Percentiles rank a stretch among this genome's conserved stretches.
Evolutionary conservation across 92 coral and sea anemone genomes (phyloP).

Genomic region (Paramuricea clavata): DNA sequence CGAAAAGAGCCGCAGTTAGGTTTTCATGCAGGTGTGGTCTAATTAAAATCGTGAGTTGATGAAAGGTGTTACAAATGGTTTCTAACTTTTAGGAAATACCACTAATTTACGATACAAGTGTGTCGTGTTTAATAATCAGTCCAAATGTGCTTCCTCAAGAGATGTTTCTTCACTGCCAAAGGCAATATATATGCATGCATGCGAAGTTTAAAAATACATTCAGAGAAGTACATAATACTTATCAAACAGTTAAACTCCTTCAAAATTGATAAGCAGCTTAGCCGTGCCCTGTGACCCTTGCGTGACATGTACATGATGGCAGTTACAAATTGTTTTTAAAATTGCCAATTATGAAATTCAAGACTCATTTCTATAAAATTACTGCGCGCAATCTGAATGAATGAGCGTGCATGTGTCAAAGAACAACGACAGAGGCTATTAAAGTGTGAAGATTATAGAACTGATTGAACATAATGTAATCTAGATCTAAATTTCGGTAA

Average conservation of each 20-base stretch:
- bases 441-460: no score
- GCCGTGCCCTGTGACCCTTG: not conserved
- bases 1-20: not conserved
- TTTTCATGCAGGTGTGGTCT: constrained; percentile 18
- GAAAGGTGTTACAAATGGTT: constrained; percentile 22
- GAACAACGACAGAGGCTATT: no score
- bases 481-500: no score
- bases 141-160: not conserved
- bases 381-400: not conserved
- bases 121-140: not conserved
- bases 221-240: not conserved
- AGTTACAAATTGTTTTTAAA: constrained; percentile 29
- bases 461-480: no score
- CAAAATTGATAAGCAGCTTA: not conserved
- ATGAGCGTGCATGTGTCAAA: not conserved
- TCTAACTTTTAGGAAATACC: constrained; percentile 10
- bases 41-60: constrained; percentile 1
- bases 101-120: not conserved
- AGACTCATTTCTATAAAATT: not conserved
- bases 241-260: not conserved
- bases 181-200: not conserved
- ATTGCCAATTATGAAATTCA: not conserved
- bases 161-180: not conserved
- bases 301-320: constrained; percentile 11
- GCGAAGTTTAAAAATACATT: not conserved